Conservation (phyloP, 2,888 invertebrate species). For the Dryomyza anilis region DNA sequence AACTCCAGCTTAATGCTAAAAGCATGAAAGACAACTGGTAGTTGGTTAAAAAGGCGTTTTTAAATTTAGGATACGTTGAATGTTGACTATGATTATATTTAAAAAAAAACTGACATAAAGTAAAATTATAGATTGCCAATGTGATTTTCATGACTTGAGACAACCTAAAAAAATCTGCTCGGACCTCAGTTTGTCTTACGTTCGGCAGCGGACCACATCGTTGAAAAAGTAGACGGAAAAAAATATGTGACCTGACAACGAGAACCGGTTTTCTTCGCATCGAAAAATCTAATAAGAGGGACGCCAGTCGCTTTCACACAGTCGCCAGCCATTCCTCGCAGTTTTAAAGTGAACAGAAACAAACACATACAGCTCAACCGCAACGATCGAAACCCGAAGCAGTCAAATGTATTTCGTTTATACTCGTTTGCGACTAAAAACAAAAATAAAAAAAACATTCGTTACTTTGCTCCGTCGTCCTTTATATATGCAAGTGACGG, state of each 20-base stretch:
- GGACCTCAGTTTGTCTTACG: no score
- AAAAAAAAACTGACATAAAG: no score
- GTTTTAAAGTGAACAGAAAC: no score
- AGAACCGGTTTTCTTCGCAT: constrained; percentile 28
- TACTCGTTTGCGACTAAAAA: background rate
- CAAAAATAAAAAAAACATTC: no score
- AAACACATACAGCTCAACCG: constrained; percentile 7
- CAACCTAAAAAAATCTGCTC: no score
- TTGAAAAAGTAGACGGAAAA: constrained; percentile 10
- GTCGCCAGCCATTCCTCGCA: background rate
- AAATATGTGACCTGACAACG: constrained; percentile 25
- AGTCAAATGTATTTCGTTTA: constrained; percentile 8
- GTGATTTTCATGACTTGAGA: no score
- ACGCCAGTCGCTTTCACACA: constrained; percentile 18
- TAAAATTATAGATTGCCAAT: no score
- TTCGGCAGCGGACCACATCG: constrained; percentile 1
- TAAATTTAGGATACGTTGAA: no score
- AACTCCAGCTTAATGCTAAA: no score
- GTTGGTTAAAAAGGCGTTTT: no score
- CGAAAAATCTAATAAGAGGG: constrained; percentile 25
- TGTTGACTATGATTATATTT: no score
- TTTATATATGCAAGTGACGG: constrained; percentile 4
- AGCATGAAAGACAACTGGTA: no score
- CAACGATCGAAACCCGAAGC: constrained; percentile 10
- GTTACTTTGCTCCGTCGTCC: constrained; percentile 5